Evolutionary conservation across 2,888 invertebrate genomes (phyloP).

Genomic region (Alviniconcha strummeri): DNA sequence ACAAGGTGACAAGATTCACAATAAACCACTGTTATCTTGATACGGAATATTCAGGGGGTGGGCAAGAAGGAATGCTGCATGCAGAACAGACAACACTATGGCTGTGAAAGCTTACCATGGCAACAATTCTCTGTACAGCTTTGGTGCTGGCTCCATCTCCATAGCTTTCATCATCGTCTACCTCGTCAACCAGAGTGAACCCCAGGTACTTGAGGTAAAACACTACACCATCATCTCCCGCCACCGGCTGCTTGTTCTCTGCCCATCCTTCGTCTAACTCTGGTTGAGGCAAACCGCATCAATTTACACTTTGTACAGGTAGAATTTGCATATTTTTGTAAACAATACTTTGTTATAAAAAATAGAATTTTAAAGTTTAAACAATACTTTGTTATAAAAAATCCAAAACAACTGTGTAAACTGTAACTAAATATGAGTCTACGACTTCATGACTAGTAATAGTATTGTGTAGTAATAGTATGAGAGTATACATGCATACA

Average conservation of each 20-base stretch:
- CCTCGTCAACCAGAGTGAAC: slow-evolving; percentile 84
- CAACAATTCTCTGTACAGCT: slow-evolving; percentile 87
- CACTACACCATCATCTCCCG: slow-evolving; percentile 65
- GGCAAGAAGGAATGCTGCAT: too few species aligned
- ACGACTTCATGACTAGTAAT: too few species aligned
- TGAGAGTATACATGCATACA: too few species aligned
- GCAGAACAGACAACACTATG: too few species aligned
- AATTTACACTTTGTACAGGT: too few species aligned
- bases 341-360: not conserved
- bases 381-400: too few species aligned
- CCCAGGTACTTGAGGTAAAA: slow-evolving; percentile 82
- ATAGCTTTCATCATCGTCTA: slow-evolving; percentile 83
- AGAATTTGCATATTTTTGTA: not conserved
- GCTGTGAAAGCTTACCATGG: slow-evolving; percentile 75
- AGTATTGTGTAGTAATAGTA: too few species aligned
- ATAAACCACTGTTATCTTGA: too few species aligned
- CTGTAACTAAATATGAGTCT: too few species aligned
- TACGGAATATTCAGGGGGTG: too few species aligned
- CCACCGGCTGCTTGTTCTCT: slow-evolving; percentile 62
- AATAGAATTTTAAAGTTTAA: not conserved
- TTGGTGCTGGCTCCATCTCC: slow-evolving; percentile 77
- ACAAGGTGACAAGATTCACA: too few species aligned
- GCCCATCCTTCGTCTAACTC: slow-evolving; percentile 66
- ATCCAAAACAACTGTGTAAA: too few species aligned
- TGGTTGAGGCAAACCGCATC: slow-evolving; percentile 31